Conservation (phyloP, 2,888 invertebrate species). For the Clistopyga incitator region DNA sequence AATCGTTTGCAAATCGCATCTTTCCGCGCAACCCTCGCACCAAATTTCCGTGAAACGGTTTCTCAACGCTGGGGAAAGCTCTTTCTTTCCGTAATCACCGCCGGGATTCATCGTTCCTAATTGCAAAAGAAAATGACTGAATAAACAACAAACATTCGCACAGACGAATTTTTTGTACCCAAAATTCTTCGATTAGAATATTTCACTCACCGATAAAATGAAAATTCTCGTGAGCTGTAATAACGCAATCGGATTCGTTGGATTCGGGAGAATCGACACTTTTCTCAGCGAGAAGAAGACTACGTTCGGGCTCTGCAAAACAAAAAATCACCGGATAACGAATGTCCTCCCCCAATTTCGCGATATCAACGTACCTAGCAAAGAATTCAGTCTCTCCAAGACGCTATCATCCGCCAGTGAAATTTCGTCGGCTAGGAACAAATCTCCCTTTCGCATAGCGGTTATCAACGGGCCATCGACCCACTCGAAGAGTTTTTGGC, state of each 20-base stretch:
- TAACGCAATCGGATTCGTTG: constrained; percentile 84
- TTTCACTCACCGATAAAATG: constrained; percentile 89
- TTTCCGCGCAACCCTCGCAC: constrained; percentile 92
- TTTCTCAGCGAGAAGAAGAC: constrained; percentile 95
- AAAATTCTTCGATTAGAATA: too few relatives aligned
- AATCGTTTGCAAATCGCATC: constrained; percentile 91
- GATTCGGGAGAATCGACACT: constrained; percentile 86
- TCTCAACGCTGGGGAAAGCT: constrained; percentile 97
- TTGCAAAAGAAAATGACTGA: background rate
- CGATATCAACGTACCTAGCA: constrained; percentile 87
- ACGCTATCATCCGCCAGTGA: constrained; percentile 99
- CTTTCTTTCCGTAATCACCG: constrained; percentile 99
- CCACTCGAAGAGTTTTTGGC: constrained; percentile 95
- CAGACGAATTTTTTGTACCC: too few relatives aligned
- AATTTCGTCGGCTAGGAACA: constrained; percentile 99
- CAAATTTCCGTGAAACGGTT: constrained; percentile 99
- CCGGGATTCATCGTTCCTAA: constrained; percentile 98
- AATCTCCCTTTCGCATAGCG: constrained; percentile 94
- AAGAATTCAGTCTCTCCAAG: constrained; percentile 97
- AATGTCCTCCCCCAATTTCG: background rate
- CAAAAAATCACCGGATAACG: background rate
- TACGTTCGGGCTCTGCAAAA: constrained; percentile 93
- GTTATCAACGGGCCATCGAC: constrained; percentile 97
- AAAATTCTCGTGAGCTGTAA: constrained; percentile 90
- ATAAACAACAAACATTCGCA: background rate